Percentiles rank a stretch among this genome's conserved stretches.
phyloP scores from a whole-genome alignment of 2,113 vertebrate species.

The Tinamus guttatus region DNA sequence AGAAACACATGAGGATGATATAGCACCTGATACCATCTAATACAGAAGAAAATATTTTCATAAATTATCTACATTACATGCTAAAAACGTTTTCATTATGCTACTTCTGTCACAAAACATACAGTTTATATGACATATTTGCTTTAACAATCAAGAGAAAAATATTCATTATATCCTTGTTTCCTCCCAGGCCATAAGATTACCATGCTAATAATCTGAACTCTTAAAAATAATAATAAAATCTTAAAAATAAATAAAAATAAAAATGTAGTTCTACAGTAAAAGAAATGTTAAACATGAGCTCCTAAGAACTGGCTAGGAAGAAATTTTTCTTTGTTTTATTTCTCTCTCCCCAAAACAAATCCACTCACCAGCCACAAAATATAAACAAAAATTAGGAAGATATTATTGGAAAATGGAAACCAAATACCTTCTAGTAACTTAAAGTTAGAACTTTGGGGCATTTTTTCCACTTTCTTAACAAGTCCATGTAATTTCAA shows the following conservation, averaged over 20 bases:
- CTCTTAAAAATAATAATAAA: no score
- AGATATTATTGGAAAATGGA: not conserved
- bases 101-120: not conserved
- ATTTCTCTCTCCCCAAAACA: not conserved
- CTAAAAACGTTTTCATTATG: not conserved
- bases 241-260: not conserved
- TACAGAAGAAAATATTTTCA: not conserved
- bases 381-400: not conserved
- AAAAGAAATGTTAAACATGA: not conserved
- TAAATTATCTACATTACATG: not conserved
- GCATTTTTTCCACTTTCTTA: not conserved
- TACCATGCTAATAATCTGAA: not conserved
- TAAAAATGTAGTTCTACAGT: not conserved
- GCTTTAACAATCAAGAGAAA: not conserved
- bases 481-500: not conserved
- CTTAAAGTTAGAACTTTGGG: not conserved
- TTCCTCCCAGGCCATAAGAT: not conserved
- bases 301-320: not conserved
- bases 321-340: not conserved
- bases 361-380: not conserved
- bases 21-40: conserved; percentile 2
- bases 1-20: conserved; percentile 16
- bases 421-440: not conserved
- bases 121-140: not conserved
- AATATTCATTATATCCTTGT: not conserved